Base-by-base conservation (phyloP, 2,797 vertebrate species). In the Philypnodon macrostomus region DNA sequence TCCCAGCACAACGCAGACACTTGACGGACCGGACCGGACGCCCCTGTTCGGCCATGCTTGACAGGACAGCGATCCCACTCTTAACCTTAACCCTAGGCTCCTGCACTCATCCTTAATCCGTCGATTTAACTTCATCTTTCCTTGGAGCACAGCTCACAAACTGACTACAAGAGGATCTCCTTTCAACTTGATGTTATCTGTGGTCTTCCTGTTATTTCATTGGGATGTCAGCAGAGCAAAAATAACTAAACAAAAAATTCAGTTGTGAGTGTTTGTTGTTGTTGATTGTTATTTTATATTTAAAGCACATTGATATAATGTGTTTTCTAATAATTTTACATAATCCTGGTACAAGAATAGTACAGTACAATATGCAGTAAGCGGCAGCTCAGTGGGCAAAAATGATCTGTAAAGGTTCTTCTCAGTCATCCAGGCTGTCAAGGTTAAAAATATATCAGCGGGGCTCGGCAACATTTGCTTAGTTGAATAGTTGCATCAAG, bases 31-130 rank as follows among this genome's bases (percentile, higher is more conserved):
- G 79, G 64, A 65, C 58, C 39, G 63, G 77, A 83, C 71, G 53
- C 65, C 79, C 55, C 75, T 53, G 59, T 36, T 73, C 71, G 14
- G 67, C 64, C 77, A 70, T 29, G 80, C 73, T 69, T 63, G 79
- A 81, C 67, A 45, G 75, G 77, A 78, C 76, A 45, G 70, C 35
- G 8, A 61, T 65, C 62, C 35, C 24, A 68, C 74, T 76, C 65
- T 74, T 53, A 63, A 74, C 70, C 70, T 51, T 53, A 67, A 73
- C 74, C 69, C 65, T 24, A 32, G 54, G 49, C 63, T 52, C 61
- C 61, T 63, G 70, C 73, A 42, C 65, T 77, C 70, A 58, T 72
- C 71, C 73, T 57, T 74, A 75, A 81, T 81, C 80, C 73, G 56
- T 67, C 73, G 33, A 51, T 75, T 78, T 69, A 78, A 79, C 78